Evolutionary conservation across 2,888 invertebrate genomes (phyloP), one percentile per base, ranked within the genome.

Genomic region (Teinopalpus imperialis): DNA sequence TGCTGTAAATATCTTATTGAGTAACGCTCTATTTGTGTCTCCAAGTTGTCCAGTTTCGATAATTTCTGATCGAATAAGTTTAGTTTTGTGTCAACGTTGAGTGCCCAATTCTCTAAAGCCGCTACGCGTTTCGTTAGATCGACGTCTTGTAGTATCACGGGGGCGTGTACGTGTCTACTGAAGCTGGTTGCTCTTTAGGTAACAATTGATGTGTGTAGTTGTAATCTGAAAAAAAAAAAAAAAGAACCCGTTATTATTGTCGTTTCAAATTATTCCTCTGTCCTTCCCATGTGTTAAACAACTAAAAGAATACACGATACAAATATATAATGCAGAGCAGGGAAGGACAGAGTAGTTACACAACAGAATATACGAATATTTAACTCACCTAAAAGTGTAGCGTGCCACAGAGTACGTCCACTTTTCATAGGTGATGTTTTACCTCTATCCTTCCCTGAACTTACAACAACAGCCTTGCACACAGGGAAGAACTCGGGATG

Each of bases 341-440:
- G 91, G 91, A 91, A 91, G 91, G 91, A 91, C 91, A 91, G 91
- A 91, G 91, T 70, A 69, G 62, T 66, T 61, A 71, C 50, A 61
- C 59, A 54, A 63, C 61, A 61, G 52, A 70, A 62, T 57, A 68
- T 56, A 66, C 56, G 59, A 65, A 60, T 54, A n/a, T 55, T 51
- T 49, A 64, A 88, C 87, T 86, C 88, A 88, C 88, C 88, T 78
- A 79, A 80, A 83, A 83, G 83, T 80, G 81, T 77, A 74, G 75
- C 76, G 72, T 75, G 66, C 71, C 59, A 59, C 59, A 54, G 53
- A 66, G 63, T 69, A 66, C 75, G 74, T 76, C 78, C 77, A 83
- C 85, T 85, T 81, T 85, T 63, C 69, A 76, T 75, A 87, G 87
- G 87, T 87, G 89, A 72, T 62, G 74, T 80, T 55, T 73, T 56